Base-by-base conservation (phyloP, 2,888 invertebrate genomes). In the Sminthurides aquaticus region DNA sequence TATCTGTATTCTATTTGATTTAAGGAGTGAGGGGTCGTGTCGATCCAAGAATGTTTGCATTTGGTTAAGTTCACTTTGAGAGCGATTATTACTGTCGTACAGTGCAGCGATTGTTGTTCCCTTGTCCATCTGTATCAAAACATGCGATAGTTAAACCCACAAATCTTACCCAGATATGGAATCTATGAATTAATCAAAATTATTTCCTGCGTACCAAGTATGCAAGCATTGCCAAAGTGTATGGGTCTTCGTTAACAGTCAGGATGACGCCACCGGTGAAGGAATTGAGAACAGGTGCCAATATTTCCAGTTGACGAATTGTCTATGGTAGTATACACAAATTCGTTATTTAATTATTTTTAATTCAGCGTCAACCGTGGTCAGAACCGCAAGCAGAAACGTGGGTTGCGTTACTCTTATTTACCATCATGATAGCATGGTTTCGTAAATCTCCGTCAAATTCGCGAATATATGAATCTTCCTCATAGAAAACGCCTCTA, bases 401-500 rank as follows among this genome's bases (percentile, higher is more conserved):
- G n/a, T n/a, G n/a, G n/a, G n/a, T n/a, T n/a, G n/a, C n/a, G n/a
- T n/a, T n/a, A n/a, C n/a, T n/a, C n/a, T n/a, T 22, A 27, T 1
- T 25, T 57, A 62, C 62, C 62, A 57, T 49, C 27, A 56, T n/a
- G 25, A 62, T 27, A 3, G 48, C 26, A 57, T 62, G 62, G 15
- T n/a, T 62, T 20, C 57, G 3, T 3, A 62, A 34, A 15, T 56
- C 57, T 3, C 57, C 57, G 18, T 62, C 62, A 48, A 27, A 56
- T 48, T 62, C 57, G 18, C 62, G 55, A 18, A 62, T 56, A 20
- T 62, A 62, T n/a, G 62, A 22, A 49, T 62, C 62, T 8, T 57
- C 57, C 1, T 62, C 57, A 25, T 24, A 49, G 29, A 56, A 62
- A 28, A 49, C 24, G 15, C 62, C 62, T 26, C 62, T 22, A 49